Evolutionary conservation across 2,797 vertebrate genomes (phyloP), one percentile per base, ranked within the genome.

Genomic region (Danio choprae): DNA sequence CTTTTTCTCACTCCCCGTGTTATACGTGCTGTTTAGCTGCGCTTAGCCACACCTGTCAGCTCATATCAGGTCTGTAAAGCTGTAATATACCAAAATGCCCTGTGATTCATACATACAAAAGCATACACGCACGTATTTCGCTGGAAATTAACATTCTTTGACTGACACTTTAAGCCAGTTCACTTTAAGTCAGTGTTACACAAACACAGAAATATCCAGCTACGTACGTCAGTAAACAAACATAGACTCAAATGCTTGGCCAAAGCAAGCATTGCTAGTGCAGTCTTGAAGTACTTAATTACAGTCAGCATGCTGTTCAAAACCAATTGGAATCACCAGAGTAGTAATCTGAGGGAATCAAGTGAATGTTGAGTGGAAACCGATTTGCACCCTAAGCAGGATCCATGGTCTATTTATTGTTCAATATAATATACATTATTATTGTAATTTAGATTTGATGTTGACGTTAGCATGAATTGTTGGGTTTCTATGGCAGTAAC

Each of bases 11-110:
- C 29, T 80, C 38, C 46, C 40, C 56, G 50, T 76, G 68, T 77
- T 83, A 88, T 87, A 87, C 86, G 88, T 91, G 88, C 88, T 91
- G 89, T 92, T 91, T 91, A 92, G 90, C 88, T 87, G 88, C 86
- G 88, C 90, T 93, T 91, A 93, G 91, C 90, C 92, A 91, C 91
- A 93, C 91, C 92, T 93, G 93, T 94, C 93, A 94, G 88, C 89
- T 91, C 58, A 78, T 86, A 94, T 94, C 91, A 92, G 88, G 81
- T 86, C 87, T 90, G 77, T 87, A 87, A 87, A 91, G 89, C 90
- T 86, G 89, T 87, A 89, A 90, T 89, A 92, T 91, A 89, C 91
- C 90, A 92, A 93, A 92, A 90, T 91, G 89, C 83, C 90, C 91
- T 90, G 89, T 92, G 91, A 92, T 92, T 93, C 91, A 77, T 58